Base-by-base conservation (phyloP, 2,888 invertebrate species). In the Apotomis capreana region DNA sequence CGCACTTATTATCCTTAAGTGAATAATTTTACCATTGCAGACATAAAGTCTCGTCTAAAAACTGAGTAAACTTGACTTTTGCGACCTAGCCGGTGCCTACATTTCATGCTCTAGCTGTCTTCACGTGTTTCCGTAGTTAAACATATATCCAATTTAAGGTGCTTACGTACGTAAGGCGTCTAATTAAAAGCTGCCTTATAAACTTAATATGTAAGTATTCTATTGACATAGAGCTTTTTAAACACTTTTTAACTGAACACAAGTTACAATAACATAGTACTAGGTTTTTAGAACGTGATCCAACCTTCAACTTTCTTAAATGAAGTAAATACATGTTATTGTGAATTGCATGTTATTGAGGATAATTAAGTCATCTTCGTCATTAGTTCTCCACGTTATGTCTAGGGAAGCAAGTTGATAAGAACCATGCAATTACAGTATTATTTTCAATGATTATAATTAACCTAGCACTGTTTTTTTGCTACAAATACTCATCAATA, bases 261-360 rank as follows among this genome's bases (percentile, higher is more conserved):
- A 44, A 44, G 44, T 44, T 6, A 46, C n/a, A 46, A 36, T 55
- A 37, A 49, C 26, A 46, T 62, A 15, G 36, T 13, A 12, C 5
- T 10, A 4, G 3, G 8, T 51, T 37, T 37, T 37, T 63, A 26
- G 36, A 51, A 13, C 10, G 13, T 60, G 51, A 44, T 52, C 68
- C 59, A 68, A 59, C 68, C 68, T 68, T 59, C 26, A 51, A 37
- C 67, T 67, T 58, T 57, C 57, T n/a, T 15, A 37, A 13, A 26
- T 13, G 36, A 5, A 26, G 3, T 36, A 55, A 26, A 9, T n/a
- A 57, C 4, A 6, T 57, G 9, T 58, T 57, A 26, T 26, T 26
- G 26, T 10, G n/a, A 2, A 57, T 57, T 40, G 46, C 55, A 15
- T 37, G 9, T 64, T 54, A 10, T 54, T 52, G 13, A n/a, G 3